These are phyloP conservation scores for Chaetura pelagica DNA, from an alignment of 2,113 vertebrate genomes.

Conservation along the genomic window DNA sequence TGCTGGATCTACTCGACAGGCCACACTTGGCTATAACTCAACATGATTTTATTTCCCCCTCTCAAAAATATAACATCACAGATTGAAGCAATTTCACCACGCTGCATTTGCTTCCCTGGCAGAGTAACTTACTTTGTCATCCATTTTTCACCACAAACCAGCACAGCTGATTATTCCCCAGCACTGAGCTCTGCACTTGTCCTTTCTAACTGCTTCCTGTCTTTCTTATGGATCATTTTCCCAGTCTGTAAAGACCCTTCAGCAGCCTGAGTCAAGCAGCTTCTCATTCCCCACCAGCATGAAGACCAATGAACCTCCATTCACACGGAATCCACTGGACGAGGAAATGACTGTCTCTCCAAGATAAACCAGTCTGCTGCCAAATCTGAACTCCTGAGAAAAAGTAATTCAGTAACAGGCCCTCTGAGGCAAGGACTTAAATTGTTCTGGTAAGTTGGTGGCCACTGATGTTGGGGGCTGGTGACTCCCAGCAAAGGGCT, in stretches of 20 bases:
- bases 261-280: not conserved
- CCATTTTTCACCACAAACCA: not conserved
- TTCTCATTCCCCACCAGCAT: not conserved
- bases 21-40: not conserved
- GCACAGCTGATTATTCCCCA: not conserved
- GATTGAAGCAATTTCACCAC: not conserved
- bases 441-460: not conserved
- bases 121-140: not conserved
- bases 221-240: not conserved
- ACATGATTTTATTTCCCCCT: not conserved
- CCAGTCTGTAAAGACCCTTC: not conserved
- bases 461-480: not conserved
- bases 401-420: not conserved
- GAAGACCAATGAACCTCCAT: not conserved
- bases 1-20: not conserved
- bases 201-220: not conserved
- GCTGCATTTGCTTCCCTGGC: not conserved
- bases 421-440: not conserved
- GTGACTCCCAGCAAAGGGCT: not conserved
- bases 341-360: not conserved
- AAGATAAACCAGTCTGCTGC: not conserved
- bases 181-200: not conserved
- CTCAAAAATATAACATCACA: not conserved
- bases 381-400: not conserved
- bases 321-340: not conserved